Base-by-base conservation (phyloP, 1,140 invertebrate genomes). In the Plutomurus gul region DNA sequence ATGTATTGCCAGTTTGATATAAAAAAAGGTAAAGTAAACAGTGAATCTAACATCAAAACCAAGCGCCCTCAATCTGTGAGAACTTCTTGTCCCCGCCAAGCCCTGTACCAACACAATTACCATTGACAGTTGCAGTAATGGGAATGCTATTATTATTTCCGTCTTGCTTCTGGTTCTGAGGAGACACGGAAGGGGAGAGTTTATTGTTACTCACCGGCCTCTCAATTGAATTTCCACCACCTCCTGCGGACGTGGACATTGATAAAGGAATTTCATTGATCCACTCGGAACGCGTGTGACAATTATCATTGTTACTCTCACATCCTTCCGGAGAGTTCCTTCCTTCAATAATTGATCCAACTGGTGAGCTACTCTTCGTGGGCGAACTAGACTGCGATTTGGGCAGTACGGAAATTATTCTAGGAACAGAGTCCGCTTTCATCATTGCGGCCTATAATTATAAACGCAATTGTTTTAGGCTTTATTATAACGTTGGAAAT, bases 301-400 rank as follows among this genome's bases (percentile, higher is more conserved):
- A 43, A 75, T 74, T 60, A 70, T 76, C 56, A 65, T 65, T 30
- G 30, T 40, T 33, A 73, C 75, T 79, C 46, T 82, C 82, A 79
- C 82, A 82, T 30, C 82, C 82, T 78, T 82, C 82, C 36, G 82
- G 82, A 20, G 82, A 80, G 39, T 81, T 81, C 43, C 82, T 65
- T 47, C 79, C 82, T 78, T 82, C 79, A 49, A 78, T 72, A 70
- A 82, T 65, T 16, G 79, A 76, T 30, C 76, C 71, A 72, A 65
- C 76, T 10, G 81, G 77, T 46, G 80, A 79, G 39, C 72, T 76
- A 60, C 77, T 82, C 46, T 79, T 82, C 13, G 71, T 77, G 4
- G 81, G 78, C 30, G 81, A 80, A 40, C 33, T 77, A 25, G 81
- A 76, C 20, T 76, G 78, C 20, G 76, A 78, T 27, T 82, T 82